phyloP scores from a whole-genome alignment of 2,888 invertebrate species.

The Scaptodrosophila latifasciaeformis region DNA sequence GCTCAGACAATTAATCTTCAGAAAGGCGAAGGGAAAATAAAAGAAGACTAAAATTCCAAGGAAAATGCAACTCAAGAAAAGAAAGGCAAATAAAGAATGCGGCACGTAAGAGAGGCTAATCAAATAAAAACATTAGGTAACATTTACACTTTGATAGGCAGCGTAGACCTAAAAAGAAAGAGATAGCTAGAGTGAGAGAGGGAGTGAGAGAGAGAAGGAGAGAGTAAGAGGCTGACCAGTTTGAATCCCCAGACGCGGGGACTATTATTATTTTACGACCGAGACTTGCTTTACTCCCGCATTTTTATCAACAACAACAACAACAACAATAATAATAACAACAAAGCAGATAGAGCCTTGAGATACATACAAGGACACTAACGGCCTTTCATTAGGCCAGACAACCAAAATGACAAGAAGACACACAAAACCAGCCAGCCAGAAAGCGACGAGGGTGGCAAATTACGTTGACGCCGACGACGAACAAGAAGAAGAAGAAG shows the following conservation, averaged over 20 bases:
- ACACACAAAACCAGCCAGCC: no score
- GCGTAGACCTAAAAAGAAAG: neutral
- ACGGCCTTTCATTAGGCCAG: slow-evolving; percentile 58
- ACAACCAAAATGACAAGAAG: neutral
- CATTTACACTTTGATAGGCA: slow-evolving; percentile 57
- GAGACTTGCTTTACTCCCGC: slow-evolving; percentile 41
- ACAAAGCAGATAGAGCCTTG: slow-evolving; percentile 7
- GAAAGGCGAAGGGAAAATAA: slow-evolving; percentile 21
- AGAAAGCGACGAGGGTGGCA: slow-evolving; percentile 52
- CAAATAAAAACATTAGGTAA: slow-evolving; percentile 67
- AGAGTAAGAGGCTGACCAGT: slow-evolving; percentile 11
- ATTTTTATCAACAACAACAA: slow-evolving; percentile 33
- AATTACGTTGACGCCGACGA: slow-evolving; percentile 9
- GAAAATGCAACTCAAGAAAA: slow-evolving; percentile 56
- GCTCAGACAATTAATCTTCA: slow-evolving; percentile 65
- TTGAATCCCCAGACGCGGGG: slow-evolving; percentile 5
- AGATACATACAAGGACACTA: slow-evolving; percentile 36
- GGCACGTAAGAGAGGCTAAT: slow-evolving; percentile 65
- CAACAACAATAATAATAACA: neutral
- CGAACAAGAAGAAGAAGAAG: slow-evolving; percentile 5
- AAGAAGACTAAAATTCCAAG: slow-evolving; percentile 37
- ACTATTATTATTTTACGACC: slow-evolving; percentile 63
- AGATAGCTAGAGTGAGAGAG: no score
- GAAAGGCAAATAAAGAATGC: slow-evolving; percentile 20
- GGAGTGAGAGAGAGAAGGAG: slow-evolving; percentile 1